Base-by-base conservation (phyloP, 2,113 vertebrate genomes). In the Sylvicapra grimmia region DNA sequence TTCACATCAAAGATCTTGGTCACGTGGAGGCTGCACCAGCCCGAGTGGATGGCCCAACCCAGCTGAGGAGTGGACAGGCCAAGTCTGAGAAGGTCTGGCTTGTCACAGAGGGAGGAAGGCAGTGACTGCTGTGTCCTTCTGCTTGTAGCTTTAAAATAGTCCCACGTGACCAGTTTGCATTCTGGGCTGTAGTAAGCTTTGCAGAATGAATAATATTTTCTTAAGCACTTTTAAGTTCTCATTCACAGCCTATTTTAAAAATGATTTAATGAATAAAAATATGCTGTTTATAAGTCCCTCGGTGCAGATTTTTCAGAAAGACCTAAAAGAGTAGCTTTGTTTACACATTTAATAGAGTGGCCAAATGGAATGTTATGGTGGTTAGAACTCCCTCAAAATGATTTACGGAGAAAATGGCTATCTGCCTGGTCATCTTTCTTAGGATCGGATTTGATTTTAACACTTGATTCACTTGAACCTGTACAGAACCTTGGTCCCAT, bases 161-260 rank as follows among this genome's bases (percentile, higher is more conserved):
- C 97, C 95, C 98, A 89, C 90, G 89, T 47, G 97, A 86, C 97
- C 93, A 83, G 92, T 97, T 97, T 97, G 90, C 54, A 44, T 98
- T 97, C 92, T 92, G 83, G 82, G 90, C 92, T 68, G 31, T 63
- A 94, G 96, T 56, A 94, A 96, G 87, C 95, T 98, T 96, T 96
- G 90, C 96, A 96, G 97, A 97, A 97, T 97, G 97, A 98, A 97
- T 97, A 98, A 97, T 98, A 96, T 98, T 98, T 98, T 98, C 97
- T 98, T 96, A 98, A 97, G 96, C 58, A 65, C 94, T 97, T 97
- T 96, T 90, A 95, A 96, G 86, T 98, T 97, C 96, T 97, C 97
- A 96, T 96, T 97, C 85, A 96, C 77, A 79, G 90, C 75, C 75
- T 90, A 93, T 96, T 98, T 98, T 90, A 51, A 97, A 97, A 96